Evolutionary conservation across 2,113 vertebrate genomes (phyloP).

Genomic region (Azemiops feae): DNA sequence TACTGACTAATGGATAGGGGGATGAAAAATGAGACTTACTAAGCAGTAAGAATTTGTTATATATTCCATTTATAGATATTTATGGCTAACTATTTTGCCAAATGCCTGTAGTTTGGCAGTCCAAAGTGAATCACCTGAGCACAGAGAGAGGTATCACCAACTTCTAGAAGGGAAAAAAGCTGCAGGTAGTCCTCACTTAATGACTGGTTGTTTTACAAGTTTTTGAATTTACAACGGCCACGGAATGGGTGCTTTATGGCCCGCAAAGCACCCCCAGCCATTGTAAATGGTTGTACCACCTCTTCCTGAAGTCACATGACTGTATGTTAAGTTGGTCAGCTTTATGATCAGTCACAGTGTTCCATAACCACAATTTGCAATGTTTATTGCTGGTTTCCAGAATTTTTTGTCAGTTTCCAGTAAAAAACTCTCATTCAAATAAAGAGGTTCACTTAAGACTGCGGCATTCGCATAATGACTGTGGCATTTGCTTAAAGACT

Average conservation of each 20-base stretch:
- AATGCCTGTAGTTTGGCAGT: not conserved
- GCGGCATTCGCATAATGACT: not conserved
- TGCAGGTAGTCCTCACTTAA: not conserved
- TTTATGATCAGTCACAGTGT: not conserved
- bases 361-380: not conserved
- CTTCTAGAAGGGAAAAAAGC: not conserved
- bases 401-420: not conserved
- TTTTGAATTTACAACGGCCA: not conserved
- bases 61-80: not conserved
- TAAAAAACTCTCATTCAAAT: not conserved
- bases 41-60: not conserved
- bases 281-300: not conserved
- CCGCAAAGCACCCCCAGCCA: not conserved
- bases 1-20: not conserved
- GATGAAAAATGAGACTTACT: not conserved
- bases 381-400: not conserved
- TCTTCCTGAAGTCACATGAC: not conserved
- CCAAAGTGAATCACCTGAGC: not conserved
- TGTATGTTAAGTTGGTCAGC: not conserved
- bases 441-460: not conserved
- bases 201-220: not conserved
- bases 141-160: not conserved
- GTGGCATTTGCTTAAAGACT: not conserved
- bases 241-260: not conserved
- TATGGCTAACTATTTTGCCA: not conserved